A percentile compares a stretch with the other conserved stretches of the same genome.
These are phyloP conservation scores for Aporophyla nigra DNA, from an alignment of 2,888 invertebrate genomes.

Conservation along the genomic window DNA sequence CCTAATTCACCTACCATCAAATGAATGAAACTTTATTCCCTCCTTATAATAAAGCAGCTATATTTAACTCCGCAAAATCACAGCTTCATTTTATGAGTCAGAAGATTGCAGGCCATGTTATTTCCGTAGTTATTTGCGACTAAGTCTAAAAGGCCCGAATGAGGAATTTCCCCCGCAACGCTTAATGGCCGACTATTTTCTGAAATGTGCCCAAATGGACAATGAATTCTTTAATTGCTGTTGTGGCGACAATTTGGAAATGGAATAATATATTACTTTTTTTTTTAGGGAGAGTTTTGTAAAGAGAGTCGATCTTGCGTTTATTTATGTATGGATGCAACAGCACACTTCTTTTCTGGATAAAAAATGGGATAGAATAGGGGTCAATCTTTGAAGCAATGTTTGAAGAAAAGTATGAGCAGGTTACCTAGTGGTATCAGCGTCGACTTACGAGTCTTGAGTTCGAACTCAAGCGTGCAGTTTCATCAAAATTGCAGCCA, in stretches of 20 bases:
- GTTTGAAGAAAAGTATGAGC: no score
- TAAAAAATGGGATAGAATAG: no score
- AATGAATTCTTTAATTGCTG: conserved; percentile 20
- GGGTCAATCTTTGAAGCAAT: no score
- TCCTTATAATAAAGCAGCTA: conserved; percentile 1
- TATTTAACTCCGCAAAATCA: conserved; percentile 21
- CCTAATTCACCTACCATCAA: no score
- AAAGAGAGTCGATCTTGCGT: background rate
- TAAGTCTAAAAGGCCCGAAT: conserved; percentile 12
- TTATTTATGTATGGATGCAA: background rate
- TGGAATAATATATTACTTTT: background rate
- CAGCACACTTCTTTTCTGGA: background rate
- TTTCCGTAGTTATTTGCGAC: conserved; percentile 36
- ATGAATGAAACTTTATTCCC: background rate
- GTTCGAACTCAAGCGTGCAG: no score
- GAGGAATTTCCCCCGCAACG: conserved; percentile 11
- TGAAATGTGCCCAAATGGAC: conserved; percentile 23
- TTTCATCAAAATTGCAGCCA: no score
- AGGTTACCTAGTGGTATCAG: no score
- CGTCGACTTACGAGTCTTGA: no score
- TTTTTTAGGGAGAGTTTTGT: background rate
- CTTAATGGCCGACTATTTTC: background rate
- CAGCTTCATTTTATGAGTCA: conserved; percentile 36
- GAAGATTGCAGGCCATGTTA: conserved; percentile 20
- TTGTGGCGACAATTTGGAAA: background rate